phyloP scores from a whole-genome alignment of 2,888 invertebrate genomes.

The Sesamia inferens region DNA sequence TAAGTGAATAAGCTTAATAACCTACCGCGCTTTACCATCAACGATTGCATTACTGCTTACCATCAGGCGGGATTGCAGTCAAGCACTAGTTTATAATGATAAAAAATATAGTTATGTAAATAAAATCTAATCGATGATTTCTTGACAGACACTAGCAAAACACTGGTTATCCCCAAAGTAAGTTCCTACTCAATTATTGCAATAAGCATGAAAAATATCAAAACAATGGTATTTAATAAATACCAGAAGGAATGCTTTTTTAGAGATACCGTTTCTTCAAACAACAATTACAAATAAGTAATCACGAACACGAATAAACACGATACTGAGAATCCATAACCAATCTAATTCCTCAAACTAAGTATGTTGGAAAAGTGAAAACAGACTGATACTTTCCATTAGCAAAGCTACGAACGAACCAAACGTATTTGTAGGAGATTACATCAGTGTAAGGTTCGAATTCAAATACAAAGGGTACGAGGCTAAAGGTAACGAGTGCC shows the following conservation, averaged over 20 bases:
- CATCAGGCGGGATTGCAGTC: too few species aligned
- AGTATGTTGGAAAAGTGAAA: conserved; percentile 44
- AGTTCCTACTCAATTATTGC: not conserved
- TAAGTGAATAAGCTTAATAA: too few species aligned
- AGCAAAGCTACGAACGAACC: conserved; percentile 8
- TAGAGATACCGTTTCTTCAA: conserved; percentile 27
- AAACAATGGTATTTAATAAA: conserved; percentile 35
- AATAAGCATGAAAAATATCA: conserved; percentile 26
- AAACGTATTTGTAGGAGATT: conserved; percentile 31
- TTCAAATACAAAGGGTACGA: conserved; percentile 61
- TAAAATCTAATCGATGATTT: conserved; percentile 18
- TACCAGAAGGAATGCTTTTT: conserved; percentile 29
- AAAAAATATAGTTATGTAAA: conserved; percentile 36
- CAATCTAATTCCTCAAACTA: conserved; percentile 46
- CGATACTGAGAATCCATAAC: conserved; percentile 41
- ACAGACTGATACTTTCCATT: conserved; percentile 39
- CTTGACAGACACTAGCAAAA: conserved; percentile 19
- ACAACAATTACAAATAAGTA: conserved; percentile 40
- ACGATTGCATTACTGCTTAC: too few species aligned
- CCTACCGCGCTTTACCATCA: too few species aligned
- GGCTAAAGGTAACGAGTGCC: conserved; percentile 59
- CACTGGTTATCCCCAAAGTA: not conserved
- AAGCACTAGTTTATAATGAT: too few species aligned
- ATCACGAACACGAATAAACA: conserved; percentile 50
- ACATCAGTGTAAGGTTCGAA: conserved; percentile 59